These are phyloP conservation scores for Menidia beryllina DNA, from an alignment of 2,113 vertebrate species.

Conservation along the genomic window DNA sequence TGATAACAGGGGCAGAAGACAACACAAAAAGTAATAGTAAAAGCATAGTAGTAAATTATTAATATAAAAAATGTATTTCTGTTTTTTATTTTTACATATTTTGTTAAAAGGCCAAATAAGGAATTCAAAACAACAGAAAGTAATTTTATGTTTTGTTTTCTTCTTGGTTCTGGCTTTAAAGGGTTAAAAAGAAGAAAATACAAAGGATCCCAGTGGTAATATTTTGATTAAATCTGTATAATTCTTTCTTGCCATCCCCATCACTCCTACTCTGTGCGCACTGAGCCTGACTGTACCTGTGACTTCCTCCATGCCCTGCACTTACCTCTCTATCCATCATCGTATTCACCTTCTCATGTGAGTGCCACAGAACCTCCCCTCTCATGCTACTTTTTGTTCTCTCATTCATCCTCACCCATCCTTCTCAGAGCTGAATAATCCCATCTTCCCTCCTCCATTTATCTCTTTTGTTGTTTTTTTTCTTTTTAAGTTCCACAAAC, in stretches of 20 bases:
- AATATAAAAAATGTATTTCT: too few species aligned
- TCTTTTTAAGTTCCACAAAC: conserved; percentile 17
- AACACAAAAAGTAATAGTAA: too few species aligned
- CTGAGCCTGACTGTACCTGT: conserved; percentile 30
- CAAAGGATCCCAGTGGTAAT: too few species aligned
- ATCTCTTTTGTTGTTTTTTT: conserved; percentile 42
- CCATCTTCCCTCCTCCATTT: conserved; percentile 51
- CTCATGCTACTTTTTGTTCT: conserved; percentile 53
- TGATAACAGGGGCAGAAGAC: too few species aligned
- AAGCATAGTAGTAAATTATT: too few species aligned
- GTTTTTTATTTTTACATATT: too few species aligned
- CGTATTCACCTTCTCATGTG: conserved; percentile 55
- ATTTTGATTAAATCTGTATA: too few species aligned
- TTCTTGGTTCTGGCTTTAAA: too few species aligned
- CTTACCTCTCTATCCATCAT: conserved; percentile 58
- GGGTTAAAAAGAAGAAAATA: too few species aligned
- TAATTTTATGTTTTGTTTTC: too few species aligned
- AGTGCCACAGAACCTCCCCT: conserved; percentile 39
- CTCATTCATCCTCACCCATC: conserved; percentile 38
- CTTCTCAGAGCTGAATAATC: conserved; percentile 50
- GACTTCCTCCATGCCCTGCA: conserved; percentile 31
- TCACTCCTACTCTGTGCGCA: not conserved
- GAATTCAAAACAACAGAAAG: too few species aligned
- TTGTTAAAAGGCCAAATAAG: too few species aligned
- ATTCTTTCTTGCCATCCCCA: not conserved